These are phyloP conservation scores for Hemaris fuciformis DNA, from an alignment of 2,888 invertebrate species.

Conservation along the genomic window DNA sequence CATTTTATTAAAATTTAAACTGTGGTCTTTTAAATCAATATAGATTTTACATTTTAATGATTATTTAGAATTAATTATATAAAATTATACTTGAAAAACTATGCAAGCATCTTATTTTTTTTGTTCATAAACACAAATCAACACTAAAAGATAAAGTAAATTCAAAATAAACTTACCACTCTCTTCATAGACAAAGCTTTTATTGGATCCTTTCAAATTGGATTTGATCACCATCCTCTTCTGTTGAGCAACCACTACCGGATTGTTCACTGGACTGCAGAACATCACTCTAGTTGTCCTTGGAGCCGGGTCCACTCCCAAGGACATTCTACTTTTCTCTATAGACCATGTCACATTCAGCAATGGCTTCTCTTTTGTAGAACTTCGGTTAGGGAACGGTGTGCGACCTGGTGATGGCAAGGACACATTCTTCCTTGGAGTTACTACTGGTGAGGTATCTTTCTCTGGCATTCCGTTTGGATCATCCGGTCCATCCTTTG, in stretches of 20 bases:
- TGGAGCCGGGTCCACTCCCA: slow-evolving; percentile 34
- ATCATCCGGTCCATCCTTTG: slow-evolving; percentile 53
- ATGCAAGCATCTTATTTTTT: too few relatives aligned
- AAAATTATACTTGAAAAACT: too few relatives aligned
- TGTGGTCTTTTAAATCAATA: too few relatives aligned
- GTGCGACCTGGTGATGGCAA: slow-evolving; percentile 63
- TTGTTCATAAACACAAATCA: too few relatives aligned
- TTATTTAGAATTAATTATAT: too few relatives aligned
- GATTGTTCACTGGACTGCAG: slow-evolving; percentile 66
- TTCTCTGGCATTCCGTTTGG: slow-evolving; percentile 18
- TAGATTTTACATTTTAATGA: too few relatives aligned
- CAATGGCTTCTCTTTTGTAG: slow-evolving; percentile 42
- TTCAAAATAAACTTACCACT: slow-evolving; percentile 46
- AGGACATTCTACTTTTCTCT: slow-evolving; percentile 52
- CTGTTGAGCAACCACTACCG: slow-evolving; percentile 42
- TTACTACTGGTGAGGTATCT: slow-evolving; percentile 28
- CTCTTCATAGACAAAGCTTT: slow-evolving; percentile 71
- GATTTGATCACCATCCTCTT: slow-evolving; percentile 70
- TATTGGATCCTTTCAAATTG: slow-evolving; percentile 73
- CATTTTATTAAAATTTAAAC: too few relatives aligned
- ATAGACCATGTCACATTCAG: slow-evolving; percentile 66
- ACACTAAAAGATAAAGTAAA: too few relatives aligned
- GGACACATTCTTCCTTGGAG: slow-evolving; percentile 48
- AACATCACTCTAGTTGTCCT: slow-evolving; percentile 67
- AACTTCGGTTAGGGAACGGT: slow-evolving; percentile 52